Conservation (phyloP, 2,113 vertebrate genomes). For the Micronycteris hirsuta region DNA sequence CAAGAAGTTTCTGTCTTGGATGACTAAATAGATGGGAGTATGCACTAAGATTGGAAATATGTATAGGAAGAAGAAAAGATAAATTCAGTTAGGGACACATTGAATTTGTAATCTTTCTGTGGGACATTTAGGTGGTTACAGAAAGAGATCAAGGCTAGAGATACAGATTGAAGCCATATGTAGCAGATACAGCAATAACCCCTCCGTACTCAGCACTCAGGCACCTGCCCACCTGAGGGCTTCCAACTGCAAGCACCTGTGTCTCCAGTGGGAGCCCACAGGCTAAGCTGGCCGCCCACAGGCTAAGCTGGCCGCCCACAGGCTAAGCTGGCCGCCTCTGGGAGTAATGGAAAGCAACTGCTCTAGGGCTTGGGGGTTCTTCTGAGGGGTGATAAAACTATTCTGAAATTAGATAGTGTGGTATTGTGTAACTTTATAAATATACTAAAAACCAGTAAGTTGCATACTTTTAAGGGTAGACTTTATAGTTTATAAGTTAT, state of each 20-base stretch:
- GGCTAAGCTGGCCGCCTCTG: not conserved
- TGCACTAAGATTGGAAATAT: not conserved
- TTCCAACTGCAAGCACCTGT: not conserved
- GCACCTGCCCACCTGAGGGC: not conserved
- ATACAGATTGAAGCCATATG: not conserved
- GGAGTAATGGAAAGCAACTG: not conserved
- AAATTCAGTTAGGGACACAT: not conserved
- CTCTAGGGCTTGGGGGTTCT: not conserved
- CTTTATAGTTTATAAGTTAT: not conserved
- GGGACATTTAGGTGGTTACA: not conserved
- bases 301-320: too few species aligned
- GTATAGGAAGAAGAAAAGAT: not conserved
- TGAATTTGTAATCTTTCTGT: not conserved
- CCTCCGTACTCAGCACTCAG: not conserved
- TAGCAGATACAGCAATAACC: not conserved
- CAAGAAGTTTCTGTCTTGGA: not conserved
- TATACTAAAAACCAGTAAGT: not conserved
- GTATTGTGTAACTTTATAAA: not conserved
- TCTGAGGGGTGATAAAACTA: not conserved
- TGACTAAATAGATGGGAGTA: not conserved
- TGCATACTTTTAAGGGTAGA: not conserved
- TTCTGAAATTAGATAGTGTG: not conserved
- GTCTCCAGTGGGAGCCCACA: not conserved
- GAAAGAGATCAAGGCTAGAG: not conserved
- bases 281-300: too few species aligned